Percentiles rank a stretch among this genome's conserved stretches.
Evolutionary conservation across 2,113 vertebrate genomes (phyloP).

Genomic region (Quiscalus mexicanus): DNA sequence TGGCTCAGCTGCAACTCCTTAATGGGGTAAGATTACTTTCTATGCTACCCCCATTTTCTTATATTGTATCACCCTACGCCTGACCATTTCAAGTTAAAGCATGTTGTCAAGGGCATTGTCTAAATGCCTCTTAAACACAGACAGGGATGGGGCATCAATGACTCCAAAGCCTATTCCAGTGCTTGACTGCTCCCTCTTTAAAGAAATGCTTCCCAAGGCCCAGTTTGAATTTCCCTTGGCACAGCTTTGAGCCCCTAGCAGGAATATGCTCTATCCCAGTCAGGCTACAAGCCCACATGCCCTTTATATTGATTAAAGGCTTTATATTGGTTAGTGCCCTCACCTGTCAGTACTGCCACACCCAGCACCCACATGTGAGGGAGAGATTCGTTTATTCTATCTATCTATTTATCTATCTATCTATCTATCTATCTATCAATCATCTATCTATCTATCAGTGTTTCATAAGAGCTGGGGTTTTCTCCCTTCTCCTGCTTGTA

Average conservation of each 20-base stretch:
- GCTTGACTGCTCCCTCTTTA: background rate
- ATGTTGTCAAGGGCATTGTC: background rate
- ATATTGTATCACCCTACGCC: too few species aligned
- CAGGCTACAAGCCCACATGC: background rate
- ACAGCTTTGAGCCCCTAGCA: background rate
- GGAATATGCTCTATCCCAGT: rapidly evolving
- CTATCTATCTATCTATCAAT: too few species aligned
- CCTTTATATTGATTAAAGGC: background rate
- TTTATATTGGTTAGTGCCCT: background rate
- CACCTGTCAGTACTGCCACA: background rate
- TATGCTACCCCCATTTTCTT: too few species aligned
- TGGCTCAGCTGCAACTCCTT: too few species aligned
- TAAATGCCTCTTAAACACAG: background rate
- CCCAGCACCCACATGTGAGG: background rate
- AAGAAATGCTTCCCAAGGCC: background rate
- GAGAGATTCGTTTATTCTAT: background rate
- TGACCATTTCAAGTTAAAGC: background rate
- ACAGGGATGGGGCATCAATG: background rate
- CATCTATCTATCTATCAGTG: too few species aligned
- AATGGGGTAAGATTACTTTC: too few species aligned
- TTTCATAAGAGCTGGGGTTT: background rate
- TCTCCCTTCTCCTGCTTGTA: background rate
- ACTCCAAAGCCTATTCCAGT: background rate
- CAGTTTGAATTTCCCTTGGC: background rate
- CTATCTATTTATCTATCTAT: too few species aligned